Evolutionary conservation across 1,140 invertebrate genomes (phyloP).

Genomic region (Ips typographus): DNA sequence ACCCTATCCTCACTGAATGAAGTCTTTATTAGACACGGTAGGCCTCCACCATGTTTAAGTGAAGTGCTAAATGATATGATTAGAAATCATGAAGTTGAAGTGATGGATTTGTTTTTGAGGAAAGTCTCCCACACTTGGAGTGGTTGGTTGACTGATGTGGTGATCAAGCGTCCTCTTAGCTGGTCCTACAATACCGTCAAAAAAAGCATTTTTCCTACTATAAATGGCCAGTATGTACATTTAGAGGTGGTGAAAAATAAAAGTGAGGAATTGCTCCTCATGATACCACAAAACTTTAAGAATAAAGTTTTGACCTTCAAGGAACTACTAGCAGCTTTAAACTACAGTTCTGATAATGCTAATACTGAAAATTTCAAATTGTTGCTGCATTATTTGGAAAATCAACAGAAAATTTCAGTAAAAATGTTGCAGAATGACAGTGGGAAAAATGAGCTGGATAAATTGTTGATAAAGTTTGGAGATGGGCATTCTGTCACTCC

Average conservation of each 20-base stretch:
- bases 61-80: slow-evolving; percentile 52
- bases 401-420: slow-evolving; percentile 38
- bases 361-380: slow-evolving; percentile 42
- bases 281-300: slow-evolving; percentile 37
- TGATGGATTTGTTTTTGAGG: slow-evolving; percentile 44
- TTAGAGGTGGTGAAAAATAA: slow-evolving; percentile 39
- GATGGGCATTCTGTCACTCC: slow-evolving; percentile 32
- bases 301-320: slow-evolving; percentile 46
- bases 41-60: slow-evolving; percentile 50
- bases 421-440: slow-evolving; percentile 22
- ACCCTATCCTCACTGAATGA: slow-evolving; percentile 46
- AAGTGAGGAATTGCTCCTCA: slow-evolving; percentile 32
- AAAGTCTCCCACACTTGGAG: slow-evolving; percentile 46
- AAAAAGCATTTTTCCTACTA: slow-evolving; percentile 39
- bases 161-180: slow-evolving; percentile 49
- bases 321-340: slow-evolving; percentile 37
- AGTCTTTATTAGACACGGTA: slow-evolving; percentile 52
- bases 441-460: slow-evolving; percentile 32
- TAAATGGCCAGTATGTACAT: slow-evolving; percentile 39
- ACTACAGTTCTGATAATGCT: slow-evolving; percentile 31
- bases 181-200: slow-evolving; percentile 53
- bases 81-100: slow-evolving; percentile 45
- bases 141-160: slow-evolving; percentile 48
- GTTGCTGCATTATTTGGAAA: slow-evolving; percentile 42
- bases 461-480: slow-evolving; percentile 45